A percentile compares a stretch with the other conserved stretches of the same genome.
These are phyloP conservation scores for Limanda limanda DNA, from an alignment of 2,113 vertebrate genomes.

Conservation along the genomic window DNA sequence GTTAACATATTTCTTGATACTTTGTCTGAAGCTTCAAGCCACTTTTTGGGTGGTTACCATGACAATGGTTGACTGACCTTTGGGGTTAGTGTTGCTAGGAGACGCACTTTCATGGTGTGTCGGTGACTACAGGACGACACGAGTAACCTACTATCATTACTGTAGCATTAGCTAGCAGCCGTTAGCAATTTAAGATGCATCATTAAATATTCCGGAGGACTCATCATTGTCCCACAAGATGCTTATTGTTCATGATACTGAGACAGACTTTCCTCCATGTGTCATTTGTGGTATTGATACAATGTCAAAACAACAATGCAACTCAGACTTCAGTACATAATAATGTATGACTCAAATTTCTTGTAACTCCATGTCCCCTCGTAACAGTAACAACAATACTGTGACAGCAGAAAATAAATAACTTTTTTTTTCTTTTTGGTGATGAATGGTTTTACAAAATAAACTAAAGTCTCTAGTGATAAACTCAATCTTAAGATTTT, in stretches of 20 bases:
- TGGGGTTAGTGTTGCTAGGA: conserved; percentile 18
- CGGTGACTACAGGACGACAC: not conserved
- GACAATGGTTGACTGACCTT: conserved; percentile 5
- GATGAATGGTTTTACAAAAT: too few species aligned
- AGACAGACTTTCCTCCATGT: too few species aligned
- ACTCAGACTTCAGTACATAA: not conserved
- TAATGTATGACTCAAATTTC: too few species aligned
- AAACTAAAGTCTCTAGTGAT: too few species aligned
- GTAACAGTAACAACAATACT: too few species aligned
- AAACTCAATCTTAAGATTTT: too few species aligned
- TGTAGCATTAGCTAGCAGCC: conserved; percentile 11
- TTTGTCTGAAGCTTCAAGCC: not conserved
- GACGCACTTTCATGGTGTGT: not conserved
- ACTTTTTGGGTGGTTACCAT: conserved; percentile 20
- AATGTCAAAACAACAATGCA: not conserved
- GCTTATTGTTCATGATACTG: too few species aligned
- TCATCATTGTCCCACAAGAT: too few species aligned
- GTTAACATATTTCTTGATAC: conserved; percentile 9
- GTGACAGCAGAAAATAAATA: too few species aligned
- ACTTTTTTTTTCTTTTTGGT: too few species aligned
- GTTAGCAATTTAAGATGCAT: not conserved
- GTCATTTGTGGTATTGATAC: not conserved
- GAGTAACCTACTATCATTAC: not conserved
- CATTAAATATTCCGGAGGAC: not conserved
- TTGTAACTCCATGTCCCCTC: too few species aligned